Conservation (phyloP, 2,888 invertebrate species). For the Neuroscelio doddi region DNA sequence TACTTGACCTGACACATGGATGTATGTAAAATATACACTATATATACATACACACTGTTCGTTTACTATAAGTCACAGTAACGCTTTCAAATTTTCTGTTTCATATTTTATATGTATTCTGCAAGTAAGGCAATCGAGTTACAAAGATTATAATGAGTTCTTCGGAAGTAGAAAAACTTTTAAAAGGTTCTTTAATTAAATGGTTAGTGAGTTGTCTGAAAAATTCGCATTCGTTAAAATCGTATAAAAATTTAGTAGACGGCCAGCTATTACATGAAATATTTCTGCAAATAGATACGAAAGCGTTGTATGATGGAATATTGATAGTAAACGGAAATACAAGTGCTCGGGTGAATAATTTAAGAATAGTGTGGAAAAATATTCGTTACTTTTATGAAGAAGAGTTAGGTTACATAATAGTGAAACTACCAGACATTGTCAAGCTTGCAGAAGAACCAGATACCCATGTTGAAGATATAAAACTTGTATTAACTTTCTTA, state of each 20-base stretch:
- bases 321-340: conserved; percentile 66
- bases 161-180: conserved; percentile 14
- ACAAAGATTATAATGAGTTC: conserved; percentile 9
- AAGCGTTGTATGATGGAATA: conserved; percentile 67
- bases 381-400: conserved; percentile 76
- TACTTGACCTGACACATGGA: too few species aligned
- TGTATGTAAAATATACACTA: too few species aligned
- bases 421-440: conserved; percentile 84
- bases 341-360: conserved; percentile 80
- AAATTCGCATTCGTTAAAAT: conserved; percentile 79
- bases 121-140: too few species aligned
- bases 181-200: conserved; percentile 18
- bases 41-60: too few species aligned
- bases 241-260: conserved; percentile 57
- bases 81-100: too few species aligned
- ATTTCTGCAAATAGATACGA: conserved; percentile 58
- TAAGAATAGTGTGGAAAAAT: conserved; percentile 87
- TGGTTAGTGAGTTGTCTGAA: conserved; percentile 75
- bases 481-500: conserved; percentile 84
- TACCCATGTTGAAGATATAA: conserved; percentile 80
- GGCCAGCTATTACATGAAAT: conserved; percentile 27
- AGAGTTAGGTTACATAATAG: conserved; percentile 86
- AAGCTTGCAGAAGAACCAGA: conserved; percentile 80
- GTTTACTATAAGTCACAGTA: too few species aligned
- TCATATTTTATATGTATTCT: too few species aligned